Evolutionary conservation across 2,888 invertebrate species (phyloP).

Genomic region (Habrosyne pyritoides): DNA sequence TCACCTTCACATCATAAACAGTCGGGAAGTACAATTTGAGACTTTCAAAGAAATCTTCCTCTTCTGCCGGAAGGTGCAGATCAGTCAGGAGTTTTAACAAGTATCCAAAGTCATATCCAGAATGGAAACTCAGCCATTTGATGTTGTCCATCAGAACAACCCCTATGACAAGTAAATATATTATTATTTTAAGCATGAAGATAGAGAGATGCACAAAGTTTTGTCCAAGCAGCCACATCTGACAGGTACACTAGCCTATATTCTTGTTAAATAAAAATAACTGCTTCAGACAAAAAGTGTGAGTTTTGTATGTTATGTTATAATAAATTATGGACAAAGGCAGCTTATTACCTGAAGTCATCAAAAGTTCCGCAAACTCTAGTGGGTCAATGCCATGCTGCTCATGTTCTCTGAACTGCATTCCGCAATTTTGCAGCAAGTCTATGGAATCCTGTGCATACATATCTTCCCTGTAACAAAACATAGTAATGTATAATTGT

Average conservation of each 20-base stretch:
- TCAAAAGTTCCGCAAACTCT: conserved; percentile 98
- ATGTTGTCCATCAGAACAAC: conserved; percentile 98
- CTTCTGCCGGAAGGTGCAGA: conserved; percentile 96
- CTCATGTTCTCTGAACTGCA: conserved; percentile 99
- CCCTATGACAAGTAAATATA: conserved; percentile 73
- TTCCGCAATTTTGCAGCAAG: conserved; percentile 96
- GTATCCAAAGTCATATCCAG: conserved; percentile 99
- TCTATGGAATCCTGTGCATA: conserved; percentile 99
- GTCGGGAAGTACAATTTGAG: conserved; percentile 97
- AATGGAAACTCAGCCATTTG: conserved; percentile 99
- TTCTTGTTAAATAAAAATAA: too few relatives aligned
- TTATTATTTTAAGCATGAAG: too few relatives aligned
- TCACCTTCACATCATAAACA: conserved; percentile 98
- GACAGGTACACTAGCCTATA: too few relatives aligned
- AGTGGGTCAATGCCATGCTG: conserved; percentile 99
- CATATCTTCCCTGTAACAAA: conserved; percentile 94
- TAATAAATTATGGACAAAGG: too few relatives aligned
- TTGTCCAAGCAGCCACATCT: too few relatives aligned
- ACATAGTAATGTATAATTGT: neutral
- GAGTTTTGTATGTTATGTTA: too few relatives aligned
- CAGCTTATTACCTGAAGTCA: conserved; percentile 90
- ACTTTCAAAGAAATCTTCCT: conserved; percentile 97
- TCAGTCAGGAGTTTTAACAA: conserved; percentile 96
- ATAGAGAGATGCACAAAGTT: too few relatives aligned
- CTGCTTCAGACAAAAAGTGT: too few relatives aligned